These are phyloP conservation scores for Laticauda colubrina DNA, from an alignment of 2,113 vertebrate genomes.

Conservation along the genomic window DNA sequence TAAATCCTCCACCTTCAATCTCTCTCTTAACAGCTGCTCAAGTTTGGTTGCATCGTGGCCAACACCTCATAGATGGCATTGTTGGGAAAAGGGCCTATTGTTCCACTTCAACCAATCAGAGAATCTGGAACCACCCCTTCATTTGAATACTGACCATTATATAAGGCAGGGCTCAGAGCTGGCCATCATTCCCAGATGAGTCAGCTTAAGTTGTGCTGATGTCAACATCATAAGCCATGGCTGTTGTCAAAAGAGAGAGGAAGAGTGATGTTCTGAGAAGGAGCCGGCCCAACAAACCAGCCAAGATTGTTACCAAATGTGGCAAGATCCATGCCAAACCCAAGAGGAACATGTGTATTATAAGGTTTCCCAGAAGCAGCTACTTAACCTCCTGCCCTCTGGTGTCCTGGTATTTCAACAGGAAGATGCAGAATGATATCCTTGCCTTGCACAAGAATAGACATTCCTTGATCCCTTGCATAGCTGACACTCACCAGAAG, in stretches of 20 bases:
- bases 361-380: background rate
- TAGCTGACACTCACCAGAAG: background rate
- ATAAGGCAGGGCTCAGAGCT: background rate
- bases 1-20: background rate
- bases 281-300: background rate
- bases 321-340: background rate
- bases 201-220: background rate
- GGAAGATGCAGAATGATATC: background rate
- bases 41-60: background rate
- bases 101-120: slow-evolving; percentile 12
- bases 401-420: background rate
- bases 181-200: background rate
- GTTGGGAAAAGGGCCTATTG: background rate
- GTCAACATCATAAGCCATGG: background rate
- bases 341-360: background rate
- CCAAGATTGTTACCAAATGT: background rate
- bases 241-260: background rate
- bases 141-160: slow-evolving; percentile 3
- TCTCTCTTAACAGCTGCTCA: background rate
- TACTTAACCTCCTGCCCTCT: background rate
- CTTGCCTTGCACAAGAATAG: background rate
- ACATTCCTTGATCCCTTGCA: background rate
- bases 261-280: background rate
- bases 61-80: background rate
- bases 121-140: background rate